A percentile compares a stretch with the other conserved stretches of the same genome.
Evolutionary conservation across 37 sponge, comb jelly and placozoan species (phyloP).

Genomic region (Eunapius fragilis): DNA sequence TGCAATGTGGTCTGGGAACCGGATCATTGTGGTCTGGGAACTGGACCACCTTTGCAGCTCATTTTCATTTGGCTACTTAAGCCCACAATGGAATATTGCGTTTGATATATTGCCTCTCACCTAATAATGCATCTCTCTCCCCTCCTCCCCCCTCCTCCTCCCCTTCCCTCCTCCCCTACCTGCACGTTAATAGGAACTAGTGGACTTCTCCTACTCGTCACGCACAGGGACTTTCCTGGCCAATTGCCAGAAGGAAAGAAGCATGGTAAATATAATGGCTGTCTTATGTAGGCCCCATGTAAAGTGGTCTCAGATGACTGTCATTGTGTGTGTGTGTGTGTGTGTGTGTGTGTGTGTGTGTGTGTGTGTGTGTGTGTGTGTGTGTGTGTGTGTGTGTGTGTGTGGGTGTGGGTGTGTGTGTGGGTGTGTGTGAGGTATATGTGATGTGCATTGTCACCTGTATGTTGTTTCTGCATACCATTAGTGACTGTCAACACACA

Average conservation of each 20-base stretch:
- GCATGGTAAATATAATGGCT: constrained; percentile 32
- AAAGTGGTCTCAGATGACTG: too few relatives aligned
- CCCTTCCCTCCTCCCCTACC: neutral
- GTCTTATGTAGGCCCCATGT: too few relatives aligned
- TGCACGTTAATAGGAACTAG: too few relatives aligned
- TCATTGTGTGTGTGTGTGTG: too few relatives aligned
- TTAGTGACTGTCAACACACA: too few relatives aligned
- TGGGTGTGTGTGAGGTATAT: too few relatives aligned
- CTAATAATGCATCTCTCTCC: neutral
- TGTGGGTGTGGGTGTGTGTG: too few relatives aligned
- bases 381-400: too few relatives aligned
- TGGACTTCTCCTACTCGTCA: constrained; percentile 82
- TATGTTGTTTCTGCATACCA: too few relatives aligned
- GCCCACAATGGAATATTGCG: neutral
- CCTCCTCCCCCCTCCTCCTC: neutral
- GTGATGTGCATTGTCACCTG: too few relatives aligned
- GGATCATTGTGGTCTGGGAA: neutral
- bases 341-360: constrained; percentile 21
- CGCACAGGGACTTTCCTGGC: constrained; percentile 83
- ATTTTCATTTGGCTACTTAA: too few relatives aligned
- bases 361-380: neutral
- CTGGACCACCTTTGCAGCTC: neutral
- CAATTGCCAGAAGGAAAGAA: constrained; percentile 57
- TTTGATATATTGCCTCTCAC: neutral
- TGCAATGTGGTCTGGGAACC: neutral